A percentile compares a stretch with the other conserved stretches of the same genome.
phyloP scores from a whole-genome alignment of 2,888 invertebrate species.

The Cantharis rustica region DNA sequence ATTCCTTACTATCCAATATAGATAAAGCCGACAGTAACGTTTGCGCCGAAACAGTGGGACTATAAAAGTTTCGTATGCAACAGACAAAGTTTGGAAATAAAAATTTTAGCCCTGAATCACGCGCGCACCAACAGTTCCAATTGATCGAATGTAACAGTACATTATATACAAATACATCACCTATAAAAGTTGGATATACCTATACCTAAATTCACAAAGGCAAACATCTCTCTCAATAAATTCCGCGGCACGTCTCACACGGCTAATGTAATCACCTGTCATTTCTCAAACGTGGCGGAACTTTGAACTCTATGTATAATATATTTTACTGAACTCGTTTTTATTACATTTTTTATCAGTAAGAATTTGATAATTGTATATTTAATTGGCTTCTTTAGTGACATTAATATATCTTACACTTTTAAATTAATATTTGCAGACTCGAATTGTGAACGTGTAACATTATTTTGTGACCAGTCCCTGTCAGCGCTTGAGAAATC shows the following conservation, averaged over 20 bases:
- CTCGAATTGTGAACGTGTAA: not conserved
- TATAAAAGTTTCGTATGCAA: slow-evolving; percentile 3
- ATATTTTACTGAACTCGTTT: slow-evolving; percentile 29
- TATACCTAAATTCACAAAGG: slow-evolving; percentile 28
- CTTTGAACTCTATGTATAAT: slow-evolving; percentile 33
- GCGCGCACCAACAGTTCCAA: not conserved
- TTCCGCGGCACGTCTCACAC: slow-evolving; percentile 38
- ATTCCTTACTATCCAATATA: slow-evolving; percentile 7
- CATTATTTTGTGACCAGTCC: not conserved
- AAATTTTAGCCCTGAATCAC: slow-evolving; percentile 9
- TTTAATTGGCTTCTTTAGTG: slow-evolving; percentile 30
- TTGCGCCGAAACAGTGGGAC: not conserved
- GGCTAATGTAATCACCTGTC: slow-evolving; percentile 34
- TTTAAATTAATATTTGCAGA: not conserved
- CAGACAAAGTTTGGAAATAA: slow-evolving; percentile 1
- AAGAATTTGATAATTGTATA: slow-evolving; percentile 34
- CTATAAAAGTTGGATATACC: slow-evolving; percentile 9
- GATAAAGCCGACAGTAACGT: slow-evolving; percentile 11
- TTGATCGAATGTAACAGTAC: slow-evolving; percentile 17
- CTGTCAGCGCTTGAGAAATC: not conserved
- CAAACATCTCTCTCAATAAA: slow-evolving; percentile 39
- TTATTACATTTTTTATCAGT: slow-evolving; percentile 31
- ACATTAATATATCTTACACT: slow-evolving; percentile 11
- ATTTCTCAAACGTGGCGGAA: slow-evolving; percentile 37
- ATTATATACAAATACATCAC: slow-evolving; percentile 23